Evolutionary conservation across 2,888 invertebrate species (phyloP).

Genomic region (Xanthostigma xanthostigma): DNA sequence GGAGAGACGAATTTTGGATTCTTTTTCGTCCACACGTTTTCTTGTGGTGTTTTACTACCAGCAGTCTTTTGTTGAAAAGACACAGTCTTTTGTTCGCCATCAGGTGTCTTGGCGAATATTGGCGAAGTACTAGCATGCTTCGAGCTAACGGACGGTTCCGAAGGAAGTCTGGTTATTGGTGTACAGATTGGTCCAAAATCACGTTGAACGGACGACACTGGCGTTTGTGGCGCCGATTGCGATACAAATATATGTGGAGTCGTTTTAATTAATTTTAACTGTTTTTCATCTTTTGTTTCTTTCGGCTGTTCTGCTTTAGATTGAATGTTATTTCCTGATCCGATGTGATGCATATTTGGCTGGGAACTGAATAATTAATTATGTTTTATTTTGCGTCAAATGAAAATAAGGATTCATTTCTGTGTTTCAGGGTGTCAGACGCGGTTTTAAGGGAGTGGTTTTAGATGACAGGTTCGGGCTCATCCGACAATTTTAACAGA

Average conservation of each 20-base stretch:
- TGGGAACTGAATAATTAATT: constrained; percentile 22
- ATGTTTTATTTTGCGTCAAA: too few species aligned
- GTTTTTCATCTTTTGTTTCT: constrained; percentile 5
- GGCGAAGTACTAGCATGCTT: constrained; percentile 16
- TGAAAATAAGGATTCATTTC: not conserved
- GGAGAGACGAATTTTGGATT: too few species aligned
- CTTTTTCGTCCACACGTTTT: too few species aligned
- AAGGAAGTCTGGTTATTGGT: constrained; percentile 25
- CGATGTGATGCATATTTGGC: constrained; percentile 28
- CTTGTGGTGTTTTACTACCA: too few species aligned
- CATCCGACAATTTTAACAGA: too few species aligned
- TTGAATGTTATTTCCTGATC: constrained; percentile 24
- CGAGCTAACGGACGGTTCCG: constrained; percentile 22
- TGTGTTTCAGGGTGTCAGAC: not conserved
- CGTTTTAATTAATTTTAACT: too few species aligned
- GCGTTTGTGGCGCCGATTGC: constrained; percentile 29
- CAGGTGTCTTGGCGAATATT: constrained; percentile 17
- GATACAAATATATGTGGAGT: constrained; percentile 22
- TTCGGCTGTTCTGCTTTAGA: constrained; percentile 22
- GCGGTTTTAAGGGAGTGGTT: not conserved
- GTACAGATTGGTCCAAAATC: constrained; percentile 21
- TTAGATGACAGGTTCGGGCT: not conserved
- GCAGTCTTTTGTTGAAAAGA: constrained; percentile 6
- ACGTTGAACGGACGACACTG: constrained; percentile 25
- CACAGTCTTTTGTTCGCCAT: constrained; percentile 6